These are phyloP conservation scores for Telmatochromis sp. DNA, from an alignment of 2,113 vertebrate species.

Conservation along the genomic window DNA sequence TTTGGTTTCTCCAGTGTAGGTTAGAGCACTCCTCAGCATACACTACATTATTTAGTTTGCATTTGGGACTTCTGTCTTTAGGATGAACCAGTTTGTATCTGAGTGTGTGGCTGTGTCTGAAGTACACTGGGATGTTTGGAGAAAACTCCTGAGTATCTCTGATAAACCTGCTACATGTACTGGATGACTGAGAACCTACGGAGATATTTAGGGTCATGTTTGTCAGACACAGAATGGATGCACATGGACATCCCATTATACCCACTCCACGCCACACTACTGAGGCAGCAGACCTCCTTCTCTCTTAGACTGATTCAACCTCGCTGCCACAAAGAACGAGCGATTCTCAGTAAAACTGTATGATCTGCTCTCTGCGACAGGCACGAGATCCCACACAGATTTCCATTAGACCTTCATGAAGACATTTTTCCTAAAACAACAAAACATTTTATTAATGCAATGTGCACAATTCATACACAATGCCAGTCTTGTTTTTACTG, in stretches of 20 bases:
- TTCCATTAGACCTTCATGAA: neutral
- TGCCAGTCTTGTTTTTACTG: neutral
- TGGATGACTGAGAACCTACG: neutral
- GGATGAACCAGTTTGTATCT: neutral
- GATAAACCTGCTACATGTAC: neutral
- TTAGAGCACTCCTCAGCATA: neutral
- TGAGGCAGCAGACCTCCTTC: neutral
- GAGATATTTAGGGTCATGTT: neutral
- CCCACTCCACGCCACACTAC: neutral
- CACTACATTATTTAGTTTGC: neutral
- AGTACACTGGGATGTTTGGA: neutral
- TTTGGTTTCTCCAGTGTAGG: neutral
- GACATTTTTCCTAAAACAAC: neutral
- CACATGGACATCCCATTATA: neutral
- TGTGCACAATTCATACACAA: neutral
- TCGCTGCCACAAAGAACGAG: neutral
- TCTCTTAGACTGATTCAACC: neutral
- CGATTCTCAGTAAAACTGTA: neutral
- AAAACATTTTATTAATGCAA: neutral
- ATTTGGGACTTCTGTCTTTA: neutral
- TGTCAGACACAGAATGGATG: neutral
- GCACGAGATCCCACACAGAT: neutral
- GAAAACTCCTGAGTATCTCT: neutral
- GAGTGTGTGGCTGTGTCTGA: neutral
- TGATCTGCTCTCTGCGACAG: neutral